Evolutionary conservation across 2,888 invertebrate genomes (phyloP), one percentile per base, ranked within the genome.

Genomic region (Flexamia atlantica): DNA sequence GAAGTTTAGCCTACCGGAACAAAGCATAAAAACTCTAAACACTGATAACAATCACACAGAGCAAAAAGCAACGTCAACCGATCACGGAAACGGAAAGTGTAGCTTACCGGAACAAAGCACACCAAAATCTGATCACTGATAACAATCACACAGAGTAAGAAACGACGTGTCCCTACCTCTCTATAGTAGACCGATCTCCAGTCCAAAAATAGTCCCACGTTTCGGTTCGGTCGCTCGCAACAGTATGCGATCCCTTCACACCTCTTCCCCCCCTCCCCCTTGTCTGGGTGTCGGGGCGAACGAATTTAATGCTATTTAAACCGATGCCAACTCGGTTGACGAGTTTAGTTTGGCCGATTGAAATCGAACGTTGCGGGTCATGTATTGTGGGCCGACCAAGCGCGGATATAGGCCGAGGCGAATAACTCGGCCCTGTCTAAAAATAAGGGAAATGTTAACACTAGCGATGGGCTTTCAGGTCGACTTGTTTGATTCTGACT

Each of bases 121-220:
- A 64, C 9, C 28, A 64, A 25, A 64, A 20, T 57, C 12, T 4
- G 23, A 57, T 7, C 64, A 64, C 64, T 28, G 64, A 64, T 64
- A 14, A 64, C 30, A 14, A 53, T 53, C 20, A 20, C 53, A 64
- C 25, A 64, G 64, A 64, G 53, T 53, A 46, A 10, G 46, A 17
- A 46, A 46, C 36, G 46, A 25, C n/a, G 46, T 53, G 53, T 23
- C 20, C 30, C 25, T 79, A 79, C 79, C 79, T 79, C 79, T 53
- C 79, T 57, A 36, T 79, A n/a, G 53, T 36, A 79, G 79, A 79
- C 57, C 79, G 79, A 79, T 42, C 72, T 36, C 40, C 64, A 76
- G 25, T 50, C 79, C 36, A n/a, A 36, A 57, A 79, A 79, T 79
- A 79, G 79, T 53, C 79, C 79, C 79, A 79, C 57, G 76, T 76